Evolutionary conservation across 2,888 invertebrate genomes (phyloP), one percentile per base, ranked within the genome.

Genomic region (Calameuta pallipes): DNA sequence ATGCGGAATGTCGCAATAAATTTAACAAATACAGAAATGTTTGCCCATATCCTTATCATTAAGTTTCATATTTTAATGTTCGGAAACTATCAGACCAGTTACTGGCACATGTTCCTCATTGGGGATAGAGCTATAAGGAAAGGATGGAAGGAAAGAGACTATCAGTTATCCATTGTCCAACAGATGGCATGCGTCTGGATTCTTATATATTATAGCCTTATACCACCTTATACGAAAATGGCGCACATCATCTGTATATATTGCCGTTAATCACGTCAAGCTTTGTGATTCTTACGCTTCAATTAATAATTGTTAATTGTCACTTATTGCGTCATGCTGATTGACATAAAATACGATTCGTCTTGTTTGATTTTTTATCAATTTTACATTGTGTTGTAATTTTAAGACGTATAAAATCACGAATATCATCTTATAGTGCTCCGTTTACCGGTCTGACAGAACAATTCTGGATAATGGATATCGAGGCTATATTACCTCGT

Each of bases 401-500:
- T 56, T 56, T 56, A 56, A 56, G 23, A 6, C 9, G 23, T 56
- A 23, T 9, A 56, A 23, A 56, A 56, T 56, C 23, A 56, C 56
- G 56, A 23, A 23, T 56, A 56, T 56, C 23, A 56, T 23, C 23
- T 56, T 23, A 23, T 9, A 56, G 56, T 56, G 56, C 9, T 23
- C 23, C 2, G 56, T 81, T 69, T 79, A 76, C 77, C 23, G 13
- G 76, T 76, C n/a, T 33, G 35, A 73, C 78, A 37, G 34, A 31
- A 71, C 73, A 74, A 36, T 56, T 73, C 35, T 73, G 75, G 15
- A 75, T 75, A 77, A 88, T 89, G 88, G 85, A 89, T 85, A 9
- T 56, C 56, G 56, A 56, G 23, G 2, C 23, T 56, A 15, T 23
- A 23, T 81, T 89, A 80, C 90, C 91, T 74, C 86, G 86, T 76